Conservation (phyloP, 2,113 vertebrate genomes). For the Gnathonemus echidnorhynchus region DNA sequence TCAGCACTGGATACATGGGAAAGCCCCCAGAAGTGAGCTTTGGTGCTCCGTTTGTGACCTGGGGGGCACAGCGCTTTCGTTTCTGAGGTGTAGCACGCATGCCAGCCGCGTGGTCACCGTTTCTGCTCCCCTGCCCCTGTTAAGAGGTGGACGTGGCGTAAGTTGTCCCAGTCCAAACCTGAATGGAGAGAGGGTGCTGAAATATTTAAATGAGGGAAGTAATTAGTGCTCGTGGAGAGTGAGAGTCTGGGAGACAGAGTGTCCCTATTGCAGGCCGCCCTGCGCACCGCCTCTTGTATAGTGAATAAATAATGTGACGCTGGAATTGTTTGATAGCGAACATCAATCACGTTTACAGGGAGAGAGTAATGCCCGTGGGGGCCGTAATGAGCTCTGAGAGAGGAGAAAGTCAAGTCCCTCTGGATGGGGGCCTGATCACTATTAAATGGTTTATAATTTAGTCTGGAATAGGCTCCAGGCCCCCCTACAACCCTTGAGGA, state of each 20-base stretch:
- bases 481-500: background rate
- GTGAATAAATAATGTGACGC: background rate
- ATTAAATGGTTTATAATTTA: slow-evolving; percentile 12
- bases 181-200: background rate
- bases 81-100: background rate
- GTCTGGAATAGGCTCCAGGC: background rate
- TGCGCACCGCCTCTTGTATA: background rate
- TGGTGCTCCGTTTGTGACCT: background rate
- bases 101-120: background rate
- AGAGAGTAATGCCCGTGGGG: background rate
- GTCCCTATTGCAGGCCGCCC: background rate
- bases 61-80: background rate
- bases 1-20: background rate
- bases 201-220: background rate
- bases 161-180: background rate
- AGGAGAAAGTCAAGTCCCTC: background rate
- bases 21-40: background rate
- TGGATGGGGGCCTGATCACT: background rate
- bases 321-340: background rate
- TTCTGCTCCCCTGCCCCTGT: background rate
- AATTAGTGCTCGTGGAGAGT: background rate
- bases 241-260: background rate
- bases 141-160: no score
- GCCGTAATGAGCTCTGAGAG: background rate
- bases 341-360: background rate